Base-by-base conservation (phyloP, 1,140 invertebrate genomes). In the Saccostrea echinata region DNA sequence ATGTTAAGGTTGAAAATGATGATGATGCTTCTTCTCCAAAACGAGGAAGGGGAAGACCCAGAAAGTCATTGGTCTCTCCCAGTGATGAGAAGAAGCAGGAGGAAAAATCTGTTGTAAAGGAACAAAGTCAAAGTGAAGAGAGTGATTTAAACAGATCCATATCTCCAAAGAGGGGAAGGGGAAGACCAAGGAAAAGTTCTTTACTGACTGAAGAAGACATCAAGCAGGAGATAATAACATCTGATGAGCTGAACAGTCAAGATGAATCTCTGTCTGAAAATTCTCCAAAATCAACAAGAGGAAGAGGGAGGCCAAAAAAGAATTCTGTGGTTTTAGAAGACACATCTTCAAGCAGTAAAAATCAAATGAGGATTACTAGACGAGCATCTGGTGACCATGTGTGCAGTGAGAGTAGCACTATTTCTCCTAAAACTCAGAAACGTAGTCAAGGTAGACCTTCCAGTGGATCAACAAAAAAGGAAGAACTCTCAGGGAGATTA, bases 21-120 rank as follows among this genome's bases (percentile, higher is more conserved):
- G 24, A 51, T 76, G 68, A n/a, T n/a, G n/a, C n/a, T n/a, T n/a
- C 30, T 12, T 76, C 68, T 30, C 24, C 68, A 33, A 76, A 76
- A 76, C 68, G 76, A 61, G 84, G 84, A n/a, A 86, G 84, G 84
- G 86, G 86, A 3, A 85, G 89, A 57, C 86, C 86, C 82, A 85
- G 55, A 68, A 90, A 88, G 33, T 64, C 43, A 57, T 61, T 52
- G 76, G 52, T 83, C 64, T 13, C 18, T 11, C 35, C 33, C 18
- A 55, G 13, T 55, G 85, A 76, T 16, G n/a, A 76, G 18, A 18
- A 85, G 27, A 33, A 76, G 16, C 12, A 51, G 16, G 86, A 71
- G 53, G 52, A 61, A 8, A 35, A 83, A 52, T 30, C 57, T 83
- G 43, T 6, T 43, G 43, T 21, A 43, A n/a, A 43, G 13, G n/a